A percentile compares a stretch with the other conserved stretches of the same genome.
Conservation (phyloP, 2,113 vertebrate genomes). For the Condylura cristata region DNA sequence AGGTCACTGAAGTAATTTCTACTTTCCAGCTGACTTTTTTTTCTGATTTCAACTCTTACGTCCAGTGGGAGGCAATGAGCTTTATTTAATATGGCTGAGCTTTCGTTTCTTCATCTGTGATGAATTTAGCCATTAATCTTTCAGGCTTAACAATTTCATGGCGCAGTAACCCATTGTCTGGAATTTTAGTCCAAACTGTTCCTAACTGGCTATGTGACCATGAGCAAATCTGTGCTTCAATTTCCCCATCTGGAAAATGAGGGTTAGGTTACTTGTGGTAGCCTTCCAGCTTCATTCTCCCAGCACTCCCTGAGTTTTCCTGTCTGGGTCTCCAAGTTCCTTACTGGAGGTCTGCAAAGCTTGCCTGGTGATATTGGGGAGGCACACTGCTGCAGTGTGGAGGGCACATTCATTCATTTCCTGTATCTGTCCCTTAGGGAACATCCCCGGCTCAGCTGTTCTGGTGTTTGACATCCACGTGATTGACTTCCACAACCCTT, state of each 20-base stretch:
- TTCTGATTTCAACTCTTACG: background rate
- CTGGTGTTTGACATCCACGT: conserved; percentile 95
- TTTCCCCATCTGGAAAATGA: background rate
- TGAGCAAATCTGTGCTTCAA: background rate
- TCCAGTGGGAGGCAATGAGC: background rate
- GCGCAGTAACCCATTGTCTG: background rate
- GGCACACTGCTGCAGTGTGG: accelerated
- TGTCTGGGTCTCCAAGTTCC: background rate
- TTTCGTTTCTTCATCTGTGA: background rate
- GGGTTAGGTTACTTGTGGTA: background rate
- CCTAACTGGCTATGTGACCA: background rate
- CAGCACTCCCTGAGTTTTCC: background rate
- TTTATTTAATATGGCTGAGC: background rate
- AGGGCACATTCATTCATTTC: background rate
- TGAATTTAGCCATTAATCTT: background rate
- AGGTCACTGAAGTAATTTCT: background rate
- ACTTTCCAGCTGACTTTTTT: background rate
- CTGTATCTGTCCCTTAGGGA: conserved; percentile 84
- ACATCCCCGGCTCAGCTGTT: conserved; percentile 97
- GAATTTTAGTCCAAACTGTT: background rate
- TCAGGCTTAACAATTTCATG: background rate
- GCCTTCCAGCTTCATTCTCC: background rate
- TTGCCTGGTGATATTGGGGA: background rate
- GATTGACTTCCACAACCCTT: conserved; percentile 98
- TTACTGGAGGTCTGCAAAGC: background rate